phyloP scores from a whole-genome alignment of 2,888 invertebrate species.

The Catocala sponsa region DNA sequence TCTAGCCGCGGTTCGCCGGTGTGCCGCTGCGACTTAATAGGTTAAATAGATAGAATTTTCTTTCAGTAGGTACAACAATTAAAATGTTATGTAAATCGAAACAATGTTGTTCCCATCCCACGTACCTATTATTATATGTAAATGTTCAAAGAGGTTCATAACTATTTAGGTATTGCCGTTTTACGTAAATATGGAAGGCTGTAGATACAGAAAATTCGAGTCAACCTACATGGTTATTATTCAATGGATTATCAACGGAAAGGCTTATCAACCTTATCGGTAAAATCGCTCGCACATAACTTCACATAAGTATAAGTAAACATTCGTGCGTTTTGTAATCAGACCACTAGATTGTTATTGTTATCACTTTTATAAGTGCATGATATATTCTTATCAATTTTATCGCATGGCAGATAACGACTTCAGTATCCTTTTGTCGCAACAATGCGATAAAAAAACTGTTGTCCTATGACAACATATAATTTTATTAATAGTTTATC shows the following conservation, averaged over 20 bases:
- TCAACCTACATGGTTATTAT: slow-evolving; percentile 26
- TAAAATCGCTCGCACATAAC: slow-evolving; percentile 46
- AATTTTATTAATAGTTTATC: slow-evolving; percentile 43
- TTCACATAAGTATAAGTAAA: too few relatives aligned
- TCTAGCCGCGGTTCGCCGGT: too few relatives aligned
- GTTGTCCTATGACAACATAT: slow-evolving; percentile 36
- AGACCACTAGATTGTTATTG: slow-evolving; percentile 46
- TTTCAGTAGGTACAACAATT: too few relatives aligned
- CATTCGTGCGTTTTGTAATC: slow-evolving; percentile 54
- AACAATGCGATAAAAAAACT: slow-evolving; percentile 36
- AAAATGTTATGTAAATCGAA: too few relatives aligned
- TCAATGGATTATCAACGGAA: slow-evolving; percentile 36
- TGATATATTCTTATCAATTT: slow-evolving; percentile 42
- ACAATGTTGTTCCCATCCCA: too few relatives aligned
- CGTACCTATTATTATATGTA: too few relatives aligned
- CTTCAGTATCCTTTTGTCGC: slow-evolving; percentile 47
- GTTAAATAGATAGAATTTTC: too few relatives aligned
- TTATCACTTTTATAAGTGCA: slow-evolving; percentile 51
- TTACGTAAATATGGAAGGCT: too few relatives aligned
- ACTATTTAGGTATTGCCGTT: too few relatives aligned
- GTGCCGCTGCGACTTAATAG: too few relatives aligned
- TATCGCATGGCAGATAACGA: slow-evolving; percentile 43
- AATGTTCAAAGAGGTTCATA: too few relatives aligned
- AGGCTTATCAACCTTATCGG: slow-evolving; percentile 47
- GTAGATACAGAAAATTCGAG: background rate